These are phyloP conservation scores for Trachelus troglodyta DNA, from an alignment of 2,888 invertebrate species.

Conservation along the genomic window DNA sequence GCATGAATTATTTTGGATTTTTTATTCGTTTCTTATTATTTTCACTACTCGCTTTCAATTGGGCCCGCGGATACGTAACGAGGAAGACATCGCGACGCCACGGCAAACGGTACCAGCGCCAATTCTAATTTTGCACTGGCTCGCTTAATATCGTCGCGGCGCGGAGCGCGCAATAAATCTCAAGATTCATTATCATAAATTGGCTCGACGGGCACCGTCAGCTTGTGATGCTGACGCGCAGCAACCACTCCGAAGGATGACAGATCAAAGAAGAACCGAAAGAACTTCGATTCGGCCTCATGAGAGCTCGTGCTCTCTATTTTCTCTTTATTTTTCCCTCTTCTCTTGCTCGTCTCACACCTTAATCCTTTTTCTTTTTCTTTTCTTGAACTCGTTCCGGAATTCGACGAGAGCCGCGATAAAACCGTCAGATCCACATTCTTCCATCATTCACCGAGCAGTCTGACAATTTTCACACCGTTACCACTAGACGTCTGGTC, in stretches of 20 bases:
- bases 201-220: constrained; percentile 45
- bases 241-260: constrained; percentile 31
- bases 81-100: not conserved
- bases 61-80: not conserved
- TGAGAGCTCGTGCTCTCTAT: constrained; percentile 38
- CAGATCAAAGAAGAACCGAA: constrained; percentile 51
- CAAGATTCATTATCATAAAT: constrained; percentile 61
- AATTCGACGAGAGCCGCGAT: not conserved
- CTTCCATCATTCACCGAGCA: not conserved
- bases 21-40: not conserved
- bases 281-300: constrained; percentile 49
- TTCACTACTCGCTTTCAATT: not conserved
- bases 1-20: not conserved
- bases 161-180: constrained; percentile 58
- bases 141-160: constrained; percentile 56
- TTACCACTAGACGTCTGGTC: not conserved
- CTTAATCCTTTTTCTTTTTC: not conserved
- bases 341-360: not conserved
- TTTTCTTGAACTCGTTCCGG: not conserved
- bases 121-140: constrained; percentile 56
- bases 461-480: not conserved
- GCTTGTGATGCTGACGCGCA: constrained; percentile 46
- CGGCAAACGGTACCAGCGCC: constrained; percentile 9
- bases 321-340: constrained; percentile 13
- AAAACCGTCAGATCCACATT: not conserved